phyloP scores from a whole-genome alignment of 2,797 vertebrate species.

The Chaenodraco wilsoni region DNA sequence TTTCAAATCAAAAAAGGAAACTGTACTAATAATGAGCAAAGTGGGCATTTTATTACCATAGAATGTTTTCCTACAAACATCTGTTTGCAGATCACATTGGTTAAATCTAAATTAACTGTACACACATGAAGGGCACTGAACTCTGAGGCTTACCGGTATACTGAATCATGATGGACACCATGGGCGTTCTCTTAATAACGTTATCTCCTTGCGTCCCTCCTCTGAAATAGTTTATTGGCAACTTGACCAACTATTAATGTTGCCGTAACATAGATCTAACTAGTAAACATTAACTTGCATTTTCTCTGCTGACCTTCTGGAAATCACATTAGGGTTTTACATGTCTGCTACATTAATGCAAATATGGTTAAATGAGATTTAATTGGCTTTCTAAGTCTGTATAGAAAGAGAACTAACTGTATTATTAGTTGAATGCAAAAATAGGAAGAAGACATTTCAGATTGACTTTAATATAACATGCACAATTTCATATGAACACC shows the following conservation, averaged over 20 bases:
- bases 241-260: background rate
- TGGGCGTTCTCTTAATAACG: background rate
- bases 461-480: background rate
- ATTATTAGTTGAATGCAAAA: background rate
- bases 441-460: background rate
- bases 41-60: background rate
- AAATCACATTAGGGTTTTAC: background rate
- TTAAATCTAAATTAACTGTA: background rate
- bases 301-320: background rate
- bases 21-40: background rate
- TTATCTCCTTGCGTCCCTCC: background rate
- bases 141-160: background rate
- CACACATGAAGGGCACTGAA: background rate
- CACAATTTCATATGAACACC: background rate
- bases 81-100: background rate
- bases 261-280: background rate
- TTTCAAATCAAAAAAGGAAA: slow-evolving; percentile 7
- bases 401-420: too few species aligned
- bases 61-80: background rate
- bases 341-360: background rate
- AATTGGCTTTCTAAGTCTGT: too few species aligned
- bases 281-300: too few species aligned
- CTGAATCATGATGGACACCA: background rate
- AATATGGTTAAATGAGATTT: background rate
- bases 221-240: background rate